phyloP scores from a whole-genome alignment of 2,888 invertebrate species.

The Orchesellides sinensis region DNA sequence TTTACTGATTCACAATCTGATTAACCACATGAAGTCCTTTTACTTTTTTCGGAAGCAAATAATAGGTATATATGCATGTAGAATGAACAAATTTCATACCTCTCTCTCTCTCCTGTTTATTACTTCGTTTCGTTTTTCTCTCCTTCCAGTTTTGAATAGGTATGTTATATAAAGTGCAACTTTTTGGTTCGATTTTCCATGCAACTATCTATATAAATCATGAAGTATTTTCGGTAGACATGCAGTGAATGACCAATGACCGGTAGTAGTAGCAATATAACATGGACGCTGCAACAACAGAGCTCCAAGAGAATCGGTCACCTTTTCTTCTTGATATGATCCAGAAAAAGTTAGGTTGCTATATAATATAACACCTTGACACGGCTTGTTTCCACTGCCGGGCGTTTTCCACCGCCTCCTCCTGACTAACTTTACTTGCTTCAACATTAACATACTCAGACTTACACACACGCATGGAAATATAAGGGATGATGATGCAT shows the following conservation, averaged over 20 bases:
- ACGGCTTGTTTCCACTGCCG: conserved; percentile 32
- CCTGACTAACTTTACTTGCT: no score
- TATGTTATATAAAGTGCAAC: neutral
- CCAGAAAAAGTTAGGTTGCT: conserved; percentile 14
- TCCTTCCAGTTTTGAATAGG: neutral
- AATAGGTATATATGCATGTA: conserved; percentile 1
- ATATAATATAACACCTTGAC: conserved; percentile 41
- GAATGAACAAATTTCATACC: neutral
- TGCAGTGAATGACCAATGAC: conserved; percentile 44
- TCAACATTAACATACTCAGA: no score
- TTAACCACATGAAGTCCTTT: conserved; percentile 50
- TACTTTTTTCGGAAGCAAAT: neutral
- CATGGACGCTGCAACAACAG: no score
- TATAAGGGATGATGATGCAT: neutral
- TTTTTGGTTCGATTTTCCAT: conserved; percentile 1
- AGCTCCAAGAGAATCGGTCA: conserved; percentile 16
- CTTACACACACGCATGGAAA: neutral
- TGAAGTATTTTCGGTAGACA: neutral
- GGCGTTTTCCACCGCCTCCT: conserved; percentile 59
- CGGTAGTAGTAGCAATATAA: no score
- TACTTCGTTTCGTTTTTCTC: neutral
- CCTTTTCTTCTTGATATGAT: conserved; percentile 40
- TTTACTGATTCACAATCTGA: conserved; percentile 61
- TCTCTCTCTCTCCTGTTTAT: neutral
- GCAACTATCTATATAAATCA: conserved; percentile 17